These are phyloP conservation scores for Halocaridina rubra DNA, from an alignment of 2,888 invertebrate genomes.

Conservation along the genomic window DNA sequence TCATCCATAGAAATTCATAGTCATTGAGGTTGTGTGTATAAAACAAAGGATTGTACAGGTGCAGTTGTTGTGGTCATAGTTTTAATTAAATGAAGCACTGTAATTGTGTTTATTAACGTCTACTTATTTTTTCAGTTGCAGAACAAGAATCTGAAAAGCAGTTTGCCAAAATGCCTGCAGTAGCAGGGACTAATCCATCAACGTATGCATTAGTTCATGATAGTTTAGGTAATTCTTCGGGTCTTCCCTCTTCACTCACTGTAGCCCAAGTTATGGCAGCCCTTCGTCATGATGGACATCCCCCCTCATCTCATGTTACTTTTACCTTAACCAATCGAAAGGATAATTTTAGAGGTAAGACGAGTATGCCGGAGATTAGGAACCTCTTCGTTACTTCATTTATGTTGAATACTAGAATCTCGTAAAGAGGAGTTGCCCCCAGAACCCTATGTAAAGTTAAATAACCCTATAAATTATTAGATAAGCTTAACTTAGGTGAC, in stretches of 20 bases:
- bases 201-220: constrained; percentile 45
- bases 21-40: background rate
- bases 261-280: constrained; percentile 57
- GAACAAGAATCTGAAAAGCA: constrained; percentile 35
- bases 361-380: no score
- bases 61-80: no score
- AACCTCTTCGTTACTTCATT: no score
- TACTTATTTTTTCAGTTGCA: background rate
- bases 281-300: constrained; percentile 51
- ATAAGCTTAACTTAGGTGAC: no score
- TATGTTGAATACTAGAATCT: no score
- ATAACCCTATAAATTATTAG: no score
- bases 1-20: no score
- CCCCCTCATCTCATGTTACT: constrained; percentile 30
- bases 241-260: constrained; percentile 48
- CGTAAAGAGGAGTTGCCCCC: no score
- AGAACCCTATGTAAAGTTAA: no score
- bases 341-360: constrained; percentile 34
- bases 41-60: no score
- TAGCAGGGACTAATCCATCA: constrained; percentile 14
- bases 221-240: constrained; percentile 34
- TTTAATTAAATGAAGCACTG: no score
- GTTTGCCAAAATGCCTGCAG: constrained; percentile 2
- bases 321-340: constrained; percentile 44
- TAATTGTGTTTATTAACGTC: no score